Base-by-base conservation (phyloP, 2,113 vertebrate species). In the Hymenochirus boettgeri region DNA sequence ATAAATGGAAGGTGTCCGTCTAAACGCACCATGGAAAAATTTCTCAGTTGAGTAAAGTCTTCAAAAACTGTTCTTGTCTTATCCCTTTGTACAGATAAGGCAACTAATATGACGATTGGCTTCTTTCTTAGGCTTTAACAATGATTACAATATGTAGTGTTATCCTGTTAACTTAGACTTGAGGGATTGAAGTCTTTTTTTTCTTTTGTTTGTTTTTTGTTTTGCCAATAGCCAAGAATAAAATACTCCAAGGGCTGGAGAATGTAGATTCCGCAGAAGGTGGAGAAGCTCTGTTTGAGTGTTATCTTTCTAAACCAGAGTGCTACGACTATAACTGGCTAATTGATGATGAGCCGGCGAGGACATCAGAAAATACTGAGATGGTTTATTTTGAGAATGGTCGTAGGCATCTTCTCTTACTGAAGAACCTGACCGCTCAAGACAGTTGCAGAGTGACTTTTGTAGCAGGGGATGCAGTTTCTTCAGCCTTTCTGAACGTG, bases 261-360 rank as follows among this genome's bases (percentile, higher is more conserved):
- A 90, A 94, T 0, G 76, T 88, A 56, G 95, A 98, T 57, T 88
- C 83, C 0, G 77, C 89, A 21, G 93, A 94, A 70, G 94, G 96
- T 2, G 93, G 95, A 0, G 95, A 99, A 76, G 92, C 92, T 0
- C 79, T 99, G 17, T 98, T 99, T 4, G 95, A 98, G 71, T 97
- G 95, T 33, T 89, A 87, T 2, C 79, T 99, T 33, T 91, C 93
- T 46, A 88, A 84, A 11, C 94, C 94, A 0, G 95, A 98, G 78
- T 83, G 66, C 75, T 94, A 90, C 53, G 81, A 91, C 18, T 93
- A 85, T 74, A 80, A 65, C 62, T 98, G 96, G 95, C 76, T 98
- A 63, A 77, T 96, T 19, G 84, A 94, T 0, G 94, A 91, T 0
- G 86, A 90, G 5, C 90, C 91, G 0, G 88, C 91, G 47, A 87